These are phyloP conservation scores for Branchipolynoe longqiensis DNA, from an alignment of 2,888 invertebrate genomes.

Conservation along the genomic window DNA sequence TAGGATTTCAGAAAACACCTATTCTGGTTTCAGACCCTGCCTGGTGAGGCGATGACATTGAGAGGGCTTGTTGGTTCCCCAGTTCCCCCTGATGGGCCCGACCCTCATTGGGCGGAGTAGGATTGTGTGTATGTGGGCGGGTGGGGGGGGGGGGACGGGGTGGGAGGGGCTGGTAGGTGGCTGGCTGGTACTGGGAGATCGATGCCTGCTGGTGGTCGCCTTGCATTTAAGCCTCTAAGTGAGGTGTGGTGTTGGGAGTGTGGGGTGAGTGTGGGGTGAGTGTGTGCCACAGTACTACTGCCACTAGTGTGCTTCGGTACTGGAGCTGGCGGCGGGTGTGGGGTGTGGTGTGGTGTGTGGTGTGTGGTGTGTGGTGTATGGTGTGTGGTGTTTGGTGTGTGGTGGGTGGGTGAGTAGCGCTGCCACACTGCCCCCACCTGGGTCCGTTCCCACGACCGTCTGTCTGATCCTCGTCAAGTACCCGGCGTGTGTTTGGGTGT, in stretches of 20 bases:
- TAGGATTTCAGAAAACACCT: too few species aligned
- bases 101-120: too few species aligned
- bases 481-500: too few species aligned
- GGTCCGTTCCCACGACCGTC: not conserved
- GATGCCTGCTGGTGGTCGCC: constrained; percentile 41
- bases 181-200: not conserved
- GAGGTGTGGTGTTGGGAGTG: too few species aligned
- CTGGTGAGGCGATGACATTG: too few species aligned
- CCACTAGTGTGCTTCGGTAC: too few species aligned
- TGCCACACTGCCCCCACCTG: constrained; percentile 41
- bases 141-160: not conserved
- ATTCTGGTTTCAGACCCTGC: too few species aligned
- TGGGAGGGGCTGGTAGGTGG: not conserved
- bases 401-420: too few species aligned
- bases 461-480: not conserved
- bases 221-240: constrained; percentile 43
- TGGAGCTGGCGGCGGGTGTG: not conserved
- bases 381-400: not conserved
- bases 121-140: not conserved
- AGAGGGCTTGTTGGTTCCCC: too few species aligned
- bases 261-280: not conserved
- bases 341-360: not conserved
- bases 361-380: not conserved
- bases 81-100: too few species aligned
- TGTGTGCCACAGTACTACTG: too few species aligned